Evolutionary conservation across 1,140 invertebrate species (phyloP).

Genomic region (Platyscapa corneri): DNA sequence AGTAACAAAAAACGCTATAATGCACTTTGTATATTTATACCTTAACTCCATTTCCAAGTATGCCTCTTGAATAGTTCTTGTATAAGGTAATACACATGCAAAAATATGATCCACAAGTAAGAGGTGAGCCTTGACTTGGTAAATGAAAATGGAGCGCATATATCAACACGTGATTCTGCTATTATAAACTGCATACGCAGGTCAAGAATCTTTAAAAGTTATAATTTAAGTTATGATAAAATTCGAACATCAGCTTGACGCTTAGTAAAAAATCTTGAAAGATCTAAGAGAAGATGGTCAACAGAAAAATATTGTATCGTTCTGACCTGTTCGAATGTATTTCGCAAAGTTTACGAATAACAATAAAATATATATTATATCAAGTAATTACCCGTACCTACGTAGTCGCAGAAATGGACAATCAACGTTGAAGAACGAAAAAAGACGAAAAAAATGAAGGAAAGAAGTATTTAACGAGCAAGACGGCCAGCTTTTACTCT

Average conservation of each 20-base stretch:
- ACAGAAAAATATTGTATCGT: not conserved
- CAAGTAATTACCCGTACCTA: constrained; percentile 8
- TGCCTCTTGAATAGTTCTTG: not conserved
- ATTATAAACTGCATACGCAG: not conserved
- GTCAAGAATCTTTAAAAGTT: not conserved
- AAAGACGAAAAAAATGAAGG: not conserved
- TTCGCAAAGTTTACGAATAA: not conserved
- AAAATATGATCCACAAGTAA: not conserved
- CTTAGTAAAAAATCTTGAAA: not conserved
- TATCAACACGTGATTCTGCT: not conserved
- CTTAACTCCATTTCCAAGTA: not conserved
- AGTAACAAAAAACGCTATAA: not conserved
- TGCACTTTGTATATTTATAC: not conserved
- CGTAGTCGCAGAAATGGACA: constrained; percentile 8
- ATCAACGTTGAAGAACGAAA: not conserved
- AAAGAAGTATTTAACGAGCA: constrained; percentile 34
- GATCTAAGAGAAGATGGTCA: not conserved
- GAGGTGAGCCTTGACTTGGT: not conserved
- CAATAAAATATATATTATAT: constrained; percentile 19
- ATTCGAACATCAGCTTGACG: not conserved
- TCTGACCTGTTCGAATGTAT: not conserved
- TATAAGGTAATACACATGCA: not conserved
- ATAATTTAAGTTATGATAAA: not conserved
- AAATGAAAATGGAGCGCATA: not conserved
- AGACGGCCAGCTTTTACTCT: constrained; percentile 36